Percentiles rank a stretch among this genome's conserved stretches.
Conservation (phyloP, 2,888 invertebrate genomes). For the Scaptomyza polygonia region DNA sequence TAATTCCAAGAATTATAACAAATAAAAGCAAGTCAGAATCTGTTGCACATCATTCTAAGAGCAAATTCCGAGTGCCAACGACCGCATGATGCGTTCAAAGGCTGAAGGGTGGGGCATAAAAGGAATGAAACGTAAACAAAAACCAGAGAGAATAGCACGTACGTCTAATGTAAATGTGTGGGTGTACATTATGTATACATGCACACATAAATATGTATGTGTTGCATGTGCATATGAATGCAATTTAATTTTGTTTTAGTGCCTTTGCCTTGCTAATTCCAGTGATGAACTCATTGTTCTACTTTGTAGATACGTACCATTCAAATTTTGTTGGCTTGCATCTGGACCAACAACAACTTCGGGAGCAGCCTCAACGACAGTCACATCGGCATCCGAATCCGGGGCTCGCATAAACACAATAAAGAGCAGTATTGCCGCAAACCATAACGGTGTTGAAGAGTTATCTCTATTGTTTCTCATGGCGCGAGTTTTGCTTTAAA, state of each 20-base stretch:
- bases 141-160: slow-evolving; percentile 9
- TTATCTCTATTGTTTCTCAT: slow-evolving; percentile 47
- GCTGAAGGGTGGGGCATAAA: background rate
- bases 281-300: slow-evolving; percentile 63
- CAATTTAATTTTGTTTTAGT: slow-evolving; percentile 44
- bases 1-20: slow-evolving; percentile 10
- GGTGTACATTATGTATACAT: background rate
- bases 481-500: slow-evolving; percentile 11
- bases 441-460: slow-evolving; percentile 33
- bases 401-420: slow-evolving; percentile 49
- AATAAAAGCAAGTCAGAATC: slow-evolving; percentile 7
- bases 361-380: slow-evolving; percentile 34
- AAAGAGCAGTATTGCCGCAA: slow-evolving; percentile 42
- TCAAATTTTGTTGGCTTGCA: slow-evolving; percentile 47
- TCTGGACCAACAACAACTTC: slow-evolving; percentile 42
- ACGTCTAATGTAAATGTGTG: background rate
- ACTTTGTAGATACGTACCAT: slow-evolving; percentile 56
- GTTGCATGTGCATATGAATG: slow-evolving; percentile 27
- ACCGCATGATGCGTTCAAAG: slow-evolving; percentile 13
- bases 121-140: slow-evolving; percentile 56
- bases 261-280: slow-evolving; percentile 43
- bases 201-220: background rate
- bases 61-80: slow-evolving; percentile 30
- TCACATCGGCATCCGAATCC: slow-evolving; percentile 29
- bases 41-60: slow-evolving; percentile 10